These are phyloP conservation scores for Botia almorhae DNA, from an alignment of 2,797 vertebrate species.

Conservation along the genomic window DNA sequence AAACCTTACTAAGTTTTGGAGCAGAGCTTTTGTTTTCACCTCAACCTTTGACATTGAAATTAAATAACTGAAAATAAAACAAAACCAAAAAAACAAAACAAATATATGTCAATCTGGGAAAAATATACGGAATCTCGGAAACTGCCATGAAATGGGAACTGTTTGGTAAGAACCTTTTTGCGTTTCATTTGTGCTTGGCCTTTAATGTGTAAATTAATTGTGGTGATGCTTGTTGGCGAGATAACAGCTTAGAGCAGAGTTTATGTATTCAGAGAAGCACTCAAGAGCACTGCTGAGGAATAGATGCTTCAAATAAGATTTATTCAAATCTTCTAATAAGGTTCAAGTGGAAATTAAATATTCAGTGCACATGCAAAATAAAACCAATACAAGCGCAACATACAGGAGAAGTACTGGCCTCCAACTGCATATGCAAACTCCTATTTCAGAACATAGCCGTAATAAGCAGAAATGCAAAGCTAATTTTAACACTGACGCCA, in stretches of 20 bases:
- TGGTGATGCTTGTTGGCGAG: constrained; percentile 6
- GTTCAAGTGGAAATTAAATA: not conserved
- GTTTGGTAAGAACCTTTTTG: not conserved
- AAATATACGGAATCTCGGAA: too few relatives aligned
- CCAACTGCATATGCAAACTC: not conserved
- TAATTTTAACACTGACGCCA: not conserved
- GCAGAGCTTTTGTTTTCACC: too few relatives aligned
- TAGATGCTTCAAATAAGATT: not conserved
- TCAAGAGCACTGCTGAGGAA: constrained; percentile 5
- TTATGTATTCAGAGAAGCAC: constrained; percentile 4
- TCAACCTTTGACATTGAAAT: not conserved
- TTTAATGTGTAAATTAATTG: constrained; percentile 8
- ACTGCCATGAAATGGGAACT: not conserved
- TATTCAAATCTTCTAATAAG: not conserved
- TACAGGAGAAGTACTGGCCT: not conserved
- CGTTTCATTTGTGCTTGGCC: constrained; percentile 1
- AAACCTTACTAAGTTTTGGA: too few relatives aligned
- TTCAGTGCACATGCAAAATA: not conserved
- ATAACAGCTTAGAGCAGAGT: constrained; percentile 5
- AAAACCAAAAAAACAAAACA: not conserved
- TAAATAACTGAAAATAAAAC: not conserved
- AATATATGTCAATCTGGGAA: not conserved
- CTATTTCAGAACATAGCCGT: not conserved
- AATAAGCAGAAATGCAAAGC: constrained; percentile 3
- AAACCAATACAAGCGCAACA: not conserved